A percentile compares a stretch with the other conserved stretches of the same genome.
Evolutionary conservation across 2,113 vertebrate genomes (phyloP).

Genomic region (Aptenodytes patagonicus): DNA sequence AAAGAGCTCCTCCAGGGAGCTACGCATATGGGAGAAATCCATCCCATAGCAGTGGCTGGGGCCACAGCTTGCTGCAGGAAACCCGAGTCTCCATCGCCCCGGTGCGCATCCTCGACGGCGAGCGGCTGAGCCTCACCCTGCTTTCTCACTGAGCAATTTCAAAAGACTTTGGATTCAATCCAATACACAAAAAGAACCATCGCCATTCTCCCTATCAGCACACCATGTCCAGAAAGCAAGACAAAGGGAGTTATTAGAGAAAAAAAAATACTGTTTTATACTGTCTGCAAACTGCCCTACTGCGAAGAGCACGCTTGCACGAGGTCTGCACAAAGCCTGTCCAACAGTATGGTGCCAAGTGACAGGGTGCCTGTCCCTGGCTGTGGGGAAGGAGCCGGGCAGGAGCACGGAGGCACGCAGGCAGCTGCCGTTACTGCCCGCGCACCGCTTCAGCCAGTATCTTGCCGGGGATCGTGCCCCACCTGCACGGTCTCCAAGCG

Average conservation of each 20-base stretch:
- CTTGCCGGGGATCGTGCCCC: fast-evolving
- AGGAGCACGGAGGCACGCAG: not conserved
- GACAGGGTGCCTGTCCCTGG: not conserved
- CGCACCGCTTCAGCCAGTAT: fast-evolving
- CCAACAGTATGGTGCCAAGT: not conserved
- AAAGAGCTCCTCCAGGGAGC: not conserved
- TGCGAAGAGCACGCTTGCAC: fast-evolving
- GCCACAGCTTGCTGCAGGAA: not conserved
- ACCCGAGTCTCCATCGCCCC: fast-evolving
- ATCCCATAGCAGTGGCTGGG: not conserved
- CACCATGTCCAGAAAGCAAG: not conserved
- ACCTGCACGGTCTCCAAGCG: fast-evolving
- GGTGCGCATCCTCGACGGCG: fast-evolving
- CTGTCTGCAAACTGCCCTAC: not conserved
- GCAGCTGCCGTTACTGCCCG: not conserved
- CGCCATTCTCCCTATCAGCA: not conserved
- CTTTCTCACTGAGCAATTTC: not conserved
- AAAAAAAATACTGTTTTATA: not conserved
- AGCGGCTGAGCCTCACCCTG: not conserved
- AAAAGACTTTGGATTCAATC: not conserved
- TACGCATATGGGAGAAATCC: not conserved
- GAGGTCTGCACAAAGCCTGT: not conserved
- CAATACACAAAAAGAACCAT: not conserved
- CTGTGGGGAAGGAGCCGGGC: not conserved
- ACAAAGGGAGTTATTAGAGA: not conserved